Evolutionary conservation across 2,113 vertebrate genomes (phyloP), one percentile per base, ranked within the genome.

Genomic region (Gymnobelideus leadbeateri): DNA sequence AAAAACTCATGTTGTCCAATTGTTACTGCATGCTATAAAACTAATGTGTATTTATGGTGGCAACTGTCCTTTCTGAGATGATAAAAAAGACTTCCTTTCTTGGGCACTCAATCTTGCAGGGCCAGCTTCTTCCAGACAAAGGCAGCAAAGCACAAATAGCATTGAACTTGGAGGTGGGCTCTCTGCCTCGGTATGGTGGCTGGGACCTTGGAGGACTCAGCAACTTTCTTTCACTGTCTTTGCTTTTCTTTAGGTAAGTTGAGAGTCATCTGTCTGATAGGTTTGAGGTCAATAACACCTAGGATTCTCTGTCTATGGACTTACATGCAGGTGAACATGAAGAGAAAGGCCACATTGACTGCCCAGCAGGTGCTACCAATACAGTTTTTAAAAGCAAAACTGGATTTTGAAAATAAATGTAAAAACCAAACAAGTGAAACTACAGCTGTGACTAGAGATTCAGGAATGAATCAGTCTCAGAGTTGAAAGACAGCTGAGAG

Each of bases 1-100:
- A 96, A 98, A 98, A 97, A 95, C 93, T 95, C 89, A 96, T 53
- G 96, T 61, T 97, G 95, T 97, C 97, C 97, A 98, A 97, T 91
- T 96, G 93, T 97, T 98, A 97, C 6, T 12, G 89, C 94, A 68
- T 97, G 96, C 92, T 96, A 84, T 98, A 98, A 98, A 98, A 98
- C 97, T 97, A 84, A 84, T 84, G 37, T 21, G n/a, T 97, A 97
- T 98, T 97, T 98, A 94, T 68, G 52, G 91, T 95, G 96, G 90
- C 92, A 68, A 95, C 92, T 97, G 93, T 96, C 92, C 46, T 84
- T 94, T 55, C 91, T 94, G 96, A 97, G 97, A 97, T 89, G n/a
- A 92, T 95, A 93, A 97, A 97, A 57, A 92, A 68, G 4, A 95
- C 91, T 97, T 55, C 49, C 37, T 46, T 93, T 96, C 21, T 93